phyloP scores from a whole-genome alignment of 2,888 invertebrate species.

The Desoria tigrina region DNA sequence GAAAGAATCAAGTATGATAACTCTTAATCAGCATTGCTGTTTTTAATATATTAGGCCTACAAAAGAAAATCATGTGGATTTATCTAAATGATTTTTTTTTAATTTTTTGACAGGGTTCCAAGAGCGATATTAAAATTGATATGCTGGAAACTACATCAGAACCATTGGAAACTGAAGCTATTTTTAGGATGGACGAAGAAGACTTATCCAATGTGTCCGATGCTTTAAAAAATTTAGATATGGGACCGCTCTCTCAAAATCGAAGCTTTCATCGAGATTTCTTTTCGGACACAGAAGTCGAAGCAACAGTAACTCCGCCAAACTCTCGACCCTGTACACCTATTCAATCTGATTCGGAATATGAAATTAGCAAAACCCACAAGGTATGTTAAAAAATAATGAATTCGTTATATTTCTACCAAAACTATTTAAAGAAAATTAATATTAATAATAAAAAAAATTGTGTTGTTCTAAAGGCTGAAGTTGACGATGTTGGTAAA shows the following conservation, averaged over 20 bases:
- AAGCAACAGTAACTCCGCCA: constrained; percentile 54
- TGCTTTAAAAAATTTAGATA: constrained; percentile 60
- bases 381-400: constrained; percentile 36
- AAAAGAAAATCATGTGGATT: neutral
- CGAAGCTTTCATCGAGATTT: constrained; percentile 53
- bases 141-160: constrained; percentile 51
- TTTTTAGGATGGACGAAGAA: constrained; percentile 52
- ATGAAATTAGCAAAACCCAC: constrained; percentile 63
- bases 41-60: neutral
- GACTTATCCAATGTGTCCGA: constrained; percentile 60
- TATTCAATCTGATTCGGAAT: constrained; percentile 91
- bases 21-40: neutral
- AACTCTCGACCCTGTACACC: constrained; percentile 77
- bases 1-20: constrained; percentile 51
- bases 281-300: constrained; percentile 53
- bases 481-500: constrained; percentile 51
- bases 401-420: constrained; percentile 1
- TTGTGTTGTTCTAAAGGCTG: constrained; percentile 19
- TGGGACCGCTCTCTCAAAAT: constrained; percentile 36
- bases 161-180: constrained; percentile 42
- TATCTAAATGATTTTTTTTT: constrained; percentile 2
- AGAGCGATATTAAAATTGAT: constrained; percentile 50
- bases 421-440: neutral
- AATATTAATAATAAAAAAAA: neutral
- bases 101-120: constrained; percentile 43